Base-by-base conservation (phyloP, 2,113 vertebrate genomes). In the Silurus meridionalis region DNA sequence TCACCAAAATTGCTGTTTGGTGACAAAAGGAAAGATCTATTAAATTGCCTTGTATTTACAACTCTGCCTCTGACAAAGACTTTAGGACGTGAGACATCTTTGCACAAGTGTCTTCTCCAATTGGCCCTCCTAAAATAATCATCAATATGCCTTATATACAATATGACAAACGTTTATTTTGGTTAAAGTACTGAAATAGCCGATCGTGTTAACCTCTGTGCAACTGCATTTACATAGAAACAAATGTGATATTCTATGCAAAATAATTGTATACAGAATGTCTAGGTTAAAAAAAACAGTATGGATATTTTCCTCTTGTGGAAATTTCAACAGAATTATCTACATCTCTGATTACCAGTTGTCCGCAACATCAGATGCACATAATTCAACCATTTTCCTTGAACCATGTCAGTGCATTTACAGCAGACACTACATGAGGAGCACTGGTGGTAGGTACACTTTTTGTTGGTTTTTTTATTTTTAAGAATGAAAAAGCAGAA, bases 181-280 rank as follows among this genome's bases (percentile, higher is more conserved):
- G 85, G 53, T 92, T 74, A 87, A 91, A 91, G n/a, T 66, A 17
- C 91, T 90, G 17, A 71, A 84, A 84, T 89, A 92, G 89, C 92
- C 89, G 80, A 88, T 87, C 37, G 71, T 37, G 69, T 89, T 88
- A 80, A 85, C 89, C 50, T 83, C 82, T 89, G 87, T 78, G 82
- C 89, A 93, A 91, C 91, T 92, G 89, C 92, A 94, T 89, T 94
- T 93, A 72, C 92, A 94, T 93, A 92, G 91, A 93, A 94, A 94
- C 91, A 91, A 86, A 90, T 85, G 83, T 89, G 87, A 90, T 92
- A 89, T 93, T 95, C 94, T 96, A 95, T 96, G 95, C 95, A 95
- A 95, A 94, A 63, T 92, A 25, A 91, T 90, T 90, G 91, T 83
- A 91, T 90, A 88, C 91, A 91, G 93, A 94, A 92, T 93, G 88